phyloP scores from a whole-genome alignment of 2,888 invertebrate genomes.

The Halocaridina rubra region DNA sequence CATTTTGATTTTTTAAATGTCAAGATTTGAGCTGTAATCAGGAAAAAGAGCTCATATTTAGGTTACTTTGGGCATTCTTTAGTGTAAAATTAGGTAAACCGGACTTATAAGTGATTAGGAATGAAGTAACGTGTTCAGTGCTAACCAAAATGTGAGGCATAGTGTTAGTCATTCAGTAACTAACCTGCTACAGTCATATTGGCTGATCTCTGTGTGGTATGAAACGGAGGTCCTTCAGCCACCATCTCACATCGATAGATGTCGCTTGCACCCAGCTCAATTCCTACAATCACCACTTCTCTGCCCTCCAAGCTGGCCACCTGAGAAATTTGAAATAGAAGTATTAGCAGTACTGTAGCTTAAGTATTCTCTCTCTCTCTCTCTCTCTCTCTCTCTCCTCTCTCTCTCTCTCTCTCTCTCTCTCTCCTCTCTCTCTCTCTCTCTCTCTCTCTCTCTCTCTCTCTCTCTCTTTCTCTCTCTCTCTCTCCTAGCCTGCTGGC shows the following conservation, averaged over 20 bases:
- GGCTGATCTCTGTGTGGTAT: conserved; percentile 51
- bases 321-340: conserved; percentile 14
- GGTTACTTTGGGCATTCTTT: too few species aligned
- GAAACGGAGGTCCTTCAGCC: conserved; percentile 60
- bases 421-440: not conserved
- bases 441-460: not conserved
- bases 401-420: not conserved
- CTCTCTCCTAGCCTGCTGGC: too few species aligned
- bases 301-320: conserved; percentile 38
- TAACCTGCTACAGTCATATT: conserved; percentile 61
- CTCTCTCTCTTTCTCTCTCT: not conserved
- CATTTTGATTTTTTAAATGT: too few species aligned
- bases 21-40: too few species aligned
- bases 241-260: conserved; percentile 58
- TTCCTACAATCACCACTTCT: conserved; percentile 11
- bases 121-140: too few species aligned
- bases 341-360: not conserved
- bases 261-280: conserved; percentile 32
- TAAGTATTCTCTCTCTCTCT: not conserved
- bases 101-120: too few species aligned
- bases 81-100: too few species aligned
- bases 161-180: too few species aligned
- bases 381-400: not conserved
- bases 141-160: too few species aligned
- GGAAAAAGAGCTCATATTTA: too few species aligned